Base-by-base conservation (phyloP, 2,113 vertebrate genomes). In the Xyrauchen texanus region DNA sequence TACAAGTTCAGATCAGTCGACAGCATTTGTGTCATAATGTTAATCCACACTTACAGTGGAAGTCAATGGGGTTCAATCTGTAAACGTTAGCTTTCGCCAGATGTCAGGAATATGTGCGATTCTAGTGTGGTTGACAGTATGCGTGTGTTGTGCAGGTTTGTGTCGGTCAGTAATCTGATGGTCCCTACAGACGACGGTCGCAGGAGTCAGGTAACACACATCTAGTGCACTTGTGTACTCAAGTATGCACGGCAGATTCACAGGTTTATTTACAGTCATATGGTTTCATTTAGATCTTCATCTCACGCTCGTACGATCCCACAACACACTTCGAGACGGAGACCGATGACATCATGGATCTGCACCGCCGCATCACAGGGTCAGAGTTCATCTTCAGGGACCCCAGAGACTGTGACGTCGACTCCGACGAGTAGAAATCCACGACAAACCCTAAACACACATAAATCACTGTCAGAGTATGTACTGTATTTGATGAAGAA, bases 281-380 rank as follows among this genome's bases (percentile, higher is more conserved):
- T 21, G 49, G 34, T 66, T 3, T 34, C 11, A 0, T 77, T 21
- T 75, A 99, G 97, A 94, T 99, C 82, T 98, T 99, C 84, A 94
- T 99, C 80, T 99, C 97, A 0, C 92, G 94, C 71, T 94, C 96
- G 0, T 97, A 94, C 0, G 96, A 99, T 10, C 94, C 94, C 16
- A 94, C 95, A 58, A 95, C 95, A 80, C 95, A 98, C 90, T 97
- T 96, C 0, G 94, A 96, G 91, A 91, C 90, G 4, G 98, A 98
- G 67, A 97, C 94, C 4, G 93, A 97, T 2, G 97, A 98, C 91
- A 97, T 99, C 88, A 95, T 94, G 68, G 94, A 98, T 73, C 92
- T 99, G 88, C 98, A 98, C 55, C 95, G 87, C 75, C 92, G 96
- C 77, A 94, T 99, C 93, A 99, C 94, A 42, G 97, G 97, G 0